These are phyloP conservation scores for Altica lythri DNA, from an alignment of 2,888 invertebrate genomes.

Conservation along the genomic window DNA sequence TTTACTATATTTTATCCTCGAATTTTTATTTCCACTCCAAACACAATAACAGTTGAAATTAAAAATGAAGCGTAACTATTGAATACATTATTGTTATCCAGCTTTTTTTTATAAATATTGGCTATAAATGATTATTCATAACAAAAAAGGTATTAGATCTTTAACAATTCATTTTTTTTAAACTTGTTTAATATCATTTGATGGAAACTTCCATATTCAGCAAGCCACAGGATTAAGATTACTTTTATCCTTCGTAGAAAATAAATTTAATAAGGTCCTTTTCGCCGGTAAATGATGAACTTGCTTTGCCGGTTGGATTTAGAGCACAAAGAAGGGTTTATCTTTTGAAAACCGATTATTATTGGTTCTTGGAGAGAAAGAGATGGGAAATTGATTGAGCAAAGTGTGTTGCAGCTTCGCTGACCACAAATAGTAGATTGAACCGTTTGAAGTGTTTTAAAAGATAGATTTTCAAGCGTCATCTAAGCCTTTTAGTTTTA, in stretches of 20 bases:
- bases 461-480: constrained; percentile 18
- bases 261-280: constrained; percentile 34
- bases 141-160: no score
- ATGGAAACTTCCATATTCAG: constrained; percentile 23
- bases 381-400: constrained; percentile 19
- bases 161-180: no score
- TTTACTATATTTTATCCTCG: no score
- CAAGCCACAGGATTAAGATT: constrained; percentile 21
- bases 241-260: constrained; percentile 28
- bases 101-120: no score
- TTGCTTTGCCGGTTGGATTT: constrained; percentile 30
- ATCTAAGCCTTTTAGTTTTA: constrained; percentile 28
- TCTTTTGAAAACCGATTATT: constrained; percentile 48
- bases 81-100: no score
- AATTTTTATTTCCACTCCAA: no score
- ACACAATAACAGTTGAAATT: no score
- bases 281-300: constrained; percentile 31
- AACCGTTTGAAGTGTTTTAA: constrained; percentile 40
- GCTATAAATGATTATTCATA: no score
- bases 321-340: constrained; percentile 43
- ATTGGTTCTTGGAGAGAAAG: constrained; percentile 38
- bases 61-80: no score
- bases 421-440: constrained; percentile 36
- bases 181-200: no score
- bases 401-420: constrained; percentile 26